phyloP scores from a whole-genome alignment of 2,113 vertebrate genomes.

The Zosterops borbonicus region DNA sequence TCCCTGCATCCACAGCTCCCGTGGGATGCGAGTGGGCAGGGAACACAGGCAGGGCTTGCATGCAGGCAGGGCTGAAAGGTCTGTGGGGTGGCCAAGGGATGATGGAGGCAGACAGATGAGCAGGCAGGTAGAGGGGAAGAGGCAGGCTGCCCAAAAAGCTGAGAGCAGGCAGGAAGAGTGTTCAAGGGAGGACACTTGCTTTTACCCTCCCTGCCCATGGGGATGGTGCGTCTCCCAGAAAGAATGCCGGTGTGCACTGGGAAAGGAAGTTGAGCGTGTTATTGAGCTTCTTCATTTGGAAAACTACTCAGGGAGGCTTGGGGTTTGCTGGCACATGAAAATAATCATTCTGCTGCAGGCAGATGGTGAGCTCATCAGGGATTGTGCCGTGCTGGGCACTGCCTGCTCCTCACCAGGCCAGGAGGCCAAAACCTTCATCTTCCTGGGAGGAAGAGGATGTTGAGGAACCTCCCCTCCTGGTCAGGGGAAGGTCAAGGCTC shows the following conservation, averaged over 20 bases:
- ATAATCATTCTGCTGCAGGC: neutral
- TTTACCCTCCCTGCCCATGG: neutral
- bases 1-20: neutral
- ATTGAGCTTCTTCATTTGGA: neutral
- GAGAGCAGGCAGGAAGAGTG: neutral
- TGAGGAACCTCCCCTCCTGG: neutral
- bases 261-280: neutral
- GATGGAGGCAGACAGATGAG: neutral
- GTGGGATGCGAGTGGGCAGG: neutral
- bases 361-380: neutral
- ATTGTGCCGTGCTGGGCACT: rapidly evolving
- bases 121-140: neutral
- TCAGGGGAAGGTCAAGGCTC: conserved; percentile 17
- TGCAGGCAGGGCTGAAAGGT: neutral
- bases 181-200: rapidly evolving
- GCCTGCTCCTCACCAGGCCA: neutral
- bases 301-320: neutral
- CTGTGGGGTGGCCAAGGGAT: neutral
- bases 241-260: rapidly evolving
- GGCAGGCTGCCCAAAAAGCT: neutral
- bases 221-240: rapidly evolving
- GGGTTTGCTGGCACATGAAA: neutral
- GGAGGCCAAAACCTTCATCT: neutral
- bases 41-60: neutral
- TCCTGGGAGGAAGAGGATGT: conserved; percentile 38